These are phyloP conservation scores for Noctua pronuba DNA, from an alignment of 2,888 invertebrate species.

Conservation along the genomic window DNA sequence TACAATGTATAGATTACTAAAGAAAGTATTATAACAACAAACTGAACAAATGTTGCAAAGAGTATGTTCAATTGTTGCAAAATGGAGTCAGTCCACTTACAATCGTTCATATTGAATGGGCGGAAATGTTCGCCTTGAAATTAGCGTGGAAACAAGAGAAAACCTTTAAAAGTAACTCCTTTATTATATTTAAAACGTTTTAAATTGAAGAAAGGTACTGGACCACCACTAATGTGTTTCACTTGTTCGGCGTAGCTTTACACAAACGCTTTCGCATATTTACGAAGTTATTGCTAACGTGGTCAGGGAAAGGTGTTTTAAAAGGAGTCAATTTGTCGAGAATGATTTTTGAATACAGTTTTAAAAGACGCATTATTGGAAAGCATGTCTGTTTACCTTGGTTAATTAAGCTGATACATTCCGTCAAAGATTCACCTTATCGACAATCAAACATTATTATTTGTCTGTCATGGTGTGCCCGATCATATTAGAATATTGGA, in stretches of 20 bases:
- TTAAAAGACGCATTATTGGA: background rate
- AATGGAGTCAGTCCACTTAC: constrained; percentile 87
- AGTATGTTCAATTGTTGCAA: constrained; percentile 82
- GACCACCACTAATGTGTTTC: constrained; percentile 81
- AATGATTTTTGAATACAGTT: background rate
- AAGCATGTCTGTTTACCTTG: background rate
- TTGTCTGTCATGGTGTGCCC: background rate
- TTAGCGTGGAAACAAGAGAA: constrained; percentile 89
- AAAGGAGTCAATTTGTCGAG: constrained; percentile 10
- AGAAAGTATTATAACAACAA: constrained; percentile 35
- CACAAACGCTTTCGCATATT: constrained; percentile 69
- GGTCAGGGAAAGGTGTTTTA: background rate
- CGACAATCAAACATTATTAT: background rate
- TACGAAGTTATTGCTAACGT: constrained; percentile 64
- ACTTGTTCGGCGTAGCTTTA: constrained; percentile 74
- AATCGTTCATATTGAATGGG: constrained; percentile 90
- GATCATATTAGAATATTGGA: constrained; percentile 60
- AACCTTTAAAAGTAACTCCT: constrained; percentile 86
- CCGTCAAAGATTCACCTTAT: too few species aligned
- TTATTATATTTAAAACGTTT: constrained; percentile 88
- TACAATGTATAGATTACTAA: background rate
- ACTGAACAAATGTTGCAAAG: constrained; percentile 49
- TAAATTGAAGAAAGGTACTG: constrained; percentile 80
- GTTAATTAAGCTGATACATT: background rate
- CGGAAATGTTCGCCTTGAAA: constrained; percentile 89